Evolutionary conservation across 2,888 invertebrate species (phyloP).

Genomic region (Rapana venosa): DNA sequence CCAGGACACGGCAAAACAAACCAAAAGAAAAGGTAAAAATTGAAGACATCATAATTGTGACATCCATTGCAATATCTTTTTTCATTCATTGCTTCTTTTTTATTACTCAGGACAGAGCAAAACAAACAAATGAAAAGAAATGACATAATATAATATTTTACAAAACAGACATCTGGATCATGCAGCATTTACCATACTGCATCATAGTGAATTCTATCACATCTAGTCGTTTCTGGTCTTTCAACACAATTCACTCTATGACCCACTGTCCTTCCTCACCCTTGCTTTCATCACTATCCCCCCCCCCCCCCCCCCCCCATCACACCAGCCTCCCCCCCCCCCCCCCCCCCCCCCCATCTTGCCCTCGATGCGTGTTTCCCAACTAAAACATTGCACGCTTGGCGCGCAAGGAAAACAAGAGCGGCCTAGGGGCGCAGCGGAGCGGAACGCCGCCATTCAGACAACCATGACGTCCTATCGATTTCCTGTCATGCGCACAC

Average conservation of each 20-base stretch:
- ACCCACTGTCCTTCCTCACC: conserved; percentile 14
- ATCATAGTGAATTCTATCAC: no score
- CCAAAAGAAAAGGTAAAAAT: no score
- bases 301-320: background rate
- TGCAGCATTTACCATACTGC: no score
- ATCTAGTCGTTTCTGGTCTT: background rate
- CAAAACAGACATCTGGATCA: no score
- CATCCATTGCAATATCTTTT: background rate
- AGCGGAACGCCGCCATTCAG: conserved; percentile 38
- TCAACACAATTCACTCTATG: background rate
- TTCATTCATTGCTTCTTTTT: no score
- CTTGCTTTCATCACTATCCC: background rate
- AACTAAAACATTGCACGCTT: conserved; percentile 44
- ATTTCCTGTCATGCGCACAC: conserved; percentile 42
- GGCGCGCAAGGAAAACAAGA: conserved; percentile 43
- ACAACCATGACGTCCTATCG: conserved; percentile 39
- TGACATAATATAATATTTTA: no score
- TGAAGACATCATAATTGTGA: no score
- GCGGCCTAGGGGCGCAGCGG: conserved; percentile 7
- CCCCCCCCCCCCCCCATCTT: background rate
- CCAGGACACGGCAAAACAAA: no score
- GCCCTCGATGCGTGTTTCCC: conserved; percentile 11
- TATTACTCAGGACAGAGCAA: no score
- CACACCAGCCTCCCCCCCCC: background rate
- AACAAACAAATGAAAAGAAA: no score